These are phyloP conservation scores for Cisticola juncidis DNA, from an alignment of 2,113 vertebrate species.

Conservation along the genomic window DNA sequence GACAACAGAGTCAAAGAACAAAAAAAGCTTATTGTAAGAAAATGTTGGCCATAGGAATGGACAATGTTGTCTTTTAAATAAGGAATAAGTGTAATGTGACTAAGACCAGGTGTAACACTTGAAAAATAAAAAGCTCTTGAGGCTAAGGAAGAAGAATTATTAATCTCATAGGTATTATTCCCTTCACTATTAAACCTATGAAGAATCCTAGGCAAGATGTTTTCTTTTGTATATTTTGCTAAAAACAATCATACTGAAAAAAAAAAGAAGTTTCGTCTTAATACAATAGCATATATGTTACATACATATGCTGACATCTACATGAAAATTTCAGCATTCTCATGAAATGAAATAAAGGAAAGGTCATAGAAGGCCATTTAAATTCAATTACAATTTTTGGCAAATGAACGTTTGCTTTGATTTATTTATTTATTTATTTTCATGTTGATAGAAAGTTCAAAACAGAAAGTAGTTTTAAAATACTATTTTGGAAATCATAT, in stretches of 20 bases:
- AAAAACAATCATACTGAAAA: neutral
- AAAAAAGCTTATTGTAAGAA: neutral
- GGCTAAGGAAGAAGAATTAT: neutral
- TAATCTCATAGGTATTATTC: neutral
- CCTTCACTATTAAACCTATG: neutral
- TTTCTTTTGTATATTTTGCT: neutral
- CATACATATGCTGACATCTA: neutral
- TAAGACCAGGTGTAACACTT: neutral
- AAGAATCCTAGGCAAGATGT: neutral
- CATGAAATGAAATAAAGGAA: neutral
- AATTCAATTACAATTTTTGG: neutral
- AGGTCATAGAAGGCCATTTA: neutral
- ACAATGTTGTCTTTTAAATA: neutral
- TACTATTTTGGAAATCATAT: neutral
- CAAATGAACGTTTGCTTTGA: neutral
- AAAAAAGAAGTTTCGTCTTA: neutral
- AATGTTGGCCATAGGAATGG: neutral
- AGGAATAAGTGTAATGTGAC: neutral
- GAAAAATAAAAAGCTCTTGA: neutral
- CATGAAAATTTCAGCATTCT: neutral
- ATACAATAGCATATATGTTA: neutral
- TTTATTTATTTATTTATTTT: neutral
- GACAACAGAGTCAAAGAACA: neutral
- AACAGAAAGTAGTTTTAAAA: neutral
- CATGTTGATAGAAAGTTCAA: neutral